These are phyloP conservation scores for Diuraphis noxia DNA, from an alignment of 1,140 invertebrate species.

Conservation along the genomic window DNA sequence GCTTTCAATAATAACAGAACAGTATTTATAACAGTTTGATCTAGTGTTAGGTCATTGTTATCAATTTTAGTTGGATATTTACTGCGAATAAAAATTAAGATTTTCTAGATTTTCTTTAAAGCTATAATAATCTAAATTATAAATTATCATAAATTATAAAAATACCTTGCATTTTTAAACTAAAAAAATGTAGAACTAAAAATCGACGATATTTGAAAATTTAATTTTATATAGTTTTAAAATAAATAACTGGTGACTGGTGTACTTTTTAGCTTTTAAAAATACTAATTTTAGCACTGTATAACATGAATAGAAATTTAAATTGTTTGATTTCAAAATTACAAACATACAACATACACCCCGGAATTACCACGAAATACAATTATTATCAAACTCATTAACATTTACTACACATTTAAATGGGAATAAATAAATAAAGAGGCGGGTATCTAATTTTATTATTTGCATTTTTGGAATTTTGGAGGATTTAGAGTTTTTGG, in stretches of 20 bases:
- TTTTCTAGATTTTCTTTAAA: too few species aligned
- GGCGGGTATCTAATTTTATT: background rate
- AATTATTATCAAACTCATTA: background rate
- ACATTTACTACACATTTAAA: background rate
- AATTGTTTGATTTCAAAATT: background rate
- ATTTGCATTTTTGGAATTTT: background rate
- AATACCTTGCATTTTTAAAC: too few species aligned
- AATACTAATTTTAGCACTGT: background rate
- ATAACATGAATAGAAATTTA: background rate
- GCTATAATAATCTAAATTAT: too few species aligned
- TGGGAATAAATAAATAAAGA: background rate
- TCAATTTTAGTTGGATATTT: too few species aligned
- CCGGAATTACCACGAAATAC: background rate
- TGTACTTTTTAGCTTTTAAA: background rate
- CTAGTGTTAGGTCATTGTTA: too few species aligned
- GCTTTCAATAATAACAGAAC: too few species aligned
- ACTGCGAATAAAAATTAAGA: too few species aligned
- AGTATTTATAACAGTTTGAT: too few species aligned
- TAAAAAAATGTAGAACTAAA: background rate
- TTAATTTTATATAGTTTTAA: background rate
- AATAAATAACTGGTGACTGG: background rate
- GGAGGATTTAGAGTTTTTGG: background rate
- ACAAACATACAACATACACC: background rate
- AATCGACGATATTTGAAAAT: background rate
- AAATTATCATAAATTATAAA: too few species aligned